Percentiles rank a stretch among this genome's conserved stretches.
phyloP scores from a whole-genome alignment of 2,888 invertebrate genomes.

The Noctua fimbriata region DNA sequence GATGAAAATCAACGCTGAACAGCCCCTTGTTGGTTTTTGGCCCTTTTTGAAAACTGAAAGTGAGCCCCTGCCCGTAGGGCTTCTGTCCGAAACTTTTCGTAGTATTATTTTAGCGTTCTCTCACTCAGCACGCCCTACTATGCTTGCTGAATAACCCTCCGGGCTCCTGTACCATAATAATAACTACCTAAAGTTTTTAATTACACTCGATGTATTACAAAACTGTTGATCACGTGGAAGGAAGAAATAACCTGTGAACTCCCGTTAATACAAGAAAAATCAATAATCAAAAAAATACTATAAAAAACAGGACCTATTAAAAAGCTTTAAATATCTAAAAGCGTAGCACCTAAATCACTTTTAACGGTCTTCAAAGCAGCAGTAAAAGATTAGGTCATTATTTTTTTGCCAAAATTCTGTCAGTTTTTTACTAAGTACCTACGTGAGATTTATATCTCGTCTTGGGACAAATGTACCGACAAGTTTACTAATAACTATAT shows the following conservation, averaged over 20 bases:
- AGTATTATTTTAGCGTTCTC: neutral
- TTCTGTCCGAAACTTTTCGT: neutral
- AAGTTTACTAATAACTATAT: conserved; percentile 5
- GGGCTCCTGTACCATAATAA: neutral
- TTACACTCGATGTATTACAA: neutral
- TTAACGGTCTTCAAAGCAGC: conserved; percentile 12
- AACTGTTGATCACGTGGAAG: neutral
- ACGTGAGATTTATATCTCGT: neutral
- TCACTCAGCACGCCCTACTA: neutral
- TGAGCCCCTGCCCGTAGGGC: neutral
- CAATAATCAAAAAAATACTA: neutral
- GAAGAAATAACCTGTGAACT: neutral
- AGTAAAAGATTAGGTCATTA: neutral
- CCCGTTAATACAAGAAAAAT: conserved; percentile 3
- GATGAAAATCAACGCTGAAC: neutral
- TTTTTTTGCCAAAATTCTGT: neutral
- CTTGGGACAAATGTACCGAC: neutral
- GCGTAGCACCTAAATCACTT: conserved; percentile 18
- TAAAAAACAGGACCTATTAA: conserved; percentile 11
- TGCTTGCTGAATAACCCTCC: too few relatives aligned
- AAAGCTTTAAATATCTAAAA: conserved; percentile 8
- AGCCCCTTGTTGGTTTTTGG: neutral
- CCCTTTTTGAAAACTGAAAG: neutral
- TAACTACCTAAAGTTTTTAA: neutral
- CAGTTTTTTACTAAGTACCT: neutral